phyloP scores from a whole-genome alignment of 2,797 vertebrate species.

The Silurus aristotelis region DNA sequence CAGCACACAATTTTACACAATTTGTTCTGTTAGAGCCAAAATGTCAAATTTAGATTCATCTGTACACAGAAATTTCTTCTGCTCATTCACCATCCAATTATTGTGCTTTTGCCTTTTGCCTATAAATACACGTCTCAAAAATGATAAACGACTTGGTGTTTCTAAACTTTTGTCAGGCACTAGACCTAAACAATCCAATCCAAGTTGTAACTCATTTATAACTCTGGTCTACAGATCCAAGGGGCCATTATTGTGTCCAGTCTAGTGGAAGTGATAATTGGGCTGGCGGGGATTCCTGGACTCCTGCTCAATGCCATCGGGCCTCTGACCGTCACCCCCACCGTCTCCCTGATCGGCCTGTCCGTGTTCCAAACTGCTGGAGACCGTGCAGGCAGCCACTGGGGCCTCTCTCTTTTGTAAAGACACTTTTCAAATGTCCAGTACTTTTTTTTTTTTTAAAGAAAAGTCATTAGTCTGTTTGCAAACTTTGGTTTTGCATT shows the following conservation, averaged over 20 bases:
- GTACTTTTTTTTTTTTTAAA: neutral
- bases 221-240: slow-evolving; percentile 79
- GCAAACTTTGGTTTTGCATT: neutral
- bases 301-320: slow-evolving; percentile 89
- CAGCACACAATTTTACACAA: no score
- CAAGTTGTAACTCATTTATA: neutral
- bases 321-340: slow-evolving; percentile 91
- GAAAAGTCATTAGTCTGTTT: neutral
- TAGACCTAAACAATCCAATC: neutral
- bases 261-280: slow-evolving; percentile 82
- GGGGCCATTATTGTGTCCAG: slow-evolving; percentile 93
- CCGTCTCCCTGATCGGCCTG: slow-evolving; percentile 90
- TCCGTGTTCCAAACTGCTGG: slow-evolving; percentile 90
- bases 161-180: no score
- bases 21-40: no score
- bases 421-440: slow-evolving; percentile 39
- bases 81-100: no score
- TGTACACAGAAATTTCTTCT: no score
- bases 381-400: slow-evolving; percentile 90
- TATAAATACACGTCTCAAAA: no score
- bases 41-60: no score
- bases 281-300: slow-evolving; percentile 86
- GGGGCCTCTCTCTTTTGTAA: slow-evolving; percentile 90
- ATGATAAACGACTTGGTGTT: no score
- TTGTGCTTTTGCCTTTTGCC: no score